Conservation (phyloP, 1,140 invertebrate genomes). For the Cotesia vestalis region DNA sequence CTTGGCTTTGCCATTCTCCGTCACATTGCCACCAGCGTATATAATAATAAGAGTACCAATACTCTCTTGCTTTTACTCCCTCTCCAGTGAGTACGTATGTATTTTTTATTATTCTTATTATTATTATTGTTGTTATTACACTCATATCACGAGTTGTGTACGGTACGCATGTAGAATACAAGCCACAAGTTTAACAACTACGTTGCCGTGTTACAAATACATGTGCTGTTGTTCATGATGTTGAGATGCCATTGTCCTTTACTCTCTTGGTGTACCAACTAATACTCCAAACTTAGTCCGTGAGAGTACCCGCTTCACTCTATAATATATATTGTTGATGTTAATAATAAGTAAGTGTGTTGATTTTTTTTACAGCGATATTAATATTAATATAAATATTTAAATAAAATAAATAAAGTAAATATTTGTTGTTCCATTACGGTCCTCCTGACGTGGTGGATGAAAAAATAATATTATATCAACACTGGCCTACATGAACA, state of each 20-base stretch:
- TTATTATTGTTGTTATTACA: not conserved
- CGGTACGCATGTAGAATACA: too few relatives aligned
- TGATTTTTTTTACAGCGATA: too few relatives aligned
- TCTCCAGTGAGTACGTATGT: not conserved
- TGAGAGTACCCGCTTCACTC: not conserved
- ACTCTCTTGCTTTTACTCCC: not conserved
- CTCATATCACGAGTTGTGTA: too few relatives aligned
- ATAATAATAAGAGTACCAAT: not conserved
- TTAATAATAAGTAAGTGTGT: not conserved
- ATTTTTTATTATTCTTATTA: not conserved
- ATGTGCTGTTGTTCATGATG: not conserved
- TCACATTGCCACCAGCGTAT: slow-evolving; percentile 1
- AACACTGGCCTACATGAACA: not conserved
- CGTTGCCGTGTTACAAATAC: not conserved
- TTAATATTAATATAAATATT: too few relatives aligned
- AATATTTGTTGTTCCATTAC: not conserved
- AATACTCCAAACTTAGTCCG: not conserved
- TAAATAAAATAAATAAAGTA: too few relatives aligned
- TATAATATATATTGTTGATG: not conserved
- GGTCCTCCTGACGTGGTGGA: too few relatives aligned
- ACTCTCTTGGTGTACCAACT: not conserved
- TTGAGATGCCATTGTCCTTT: slow-evolving; percentile 23
- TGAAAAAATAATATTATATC: not conserved
- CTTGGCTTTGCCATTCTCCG: slow-evolving; percentile 22
- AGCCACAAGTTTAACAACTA: too few relatives aligned